Conservation (phyloP, 1,140 invertebrate species). For the Aphidius ervi region DNA sequence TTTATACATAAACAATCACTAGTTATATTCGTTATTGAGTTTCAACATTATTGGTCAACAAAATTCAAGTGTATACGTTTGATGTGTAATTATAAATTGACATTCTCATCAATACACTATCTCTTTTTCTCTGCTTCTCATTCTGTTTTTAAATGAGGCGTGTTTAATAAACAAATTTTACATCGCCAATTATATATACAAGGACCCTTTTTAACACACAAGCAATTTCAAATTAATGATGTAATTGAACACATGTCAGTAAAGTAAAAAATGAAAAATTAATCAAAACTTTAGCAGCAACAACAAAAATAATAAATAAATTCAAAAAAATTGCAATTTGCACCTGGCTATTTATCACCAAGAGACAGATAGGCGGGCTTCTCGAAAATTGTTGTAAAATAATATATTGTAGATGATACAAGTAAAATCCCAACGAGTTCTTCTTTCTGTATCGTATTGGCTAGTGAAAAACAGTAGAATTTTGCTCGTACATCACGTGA, state of each 20-base stretch:
- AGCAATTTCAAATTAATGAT: neutral
- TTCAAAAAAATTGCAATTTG: constrained; percentile 6
- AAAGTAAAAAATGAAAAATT: neutral
- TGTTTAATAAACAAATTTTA: constrained; percentile 21
- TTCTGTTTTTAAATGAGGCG: neutral
- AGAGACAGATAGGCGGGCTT: constrained; percentile 18
- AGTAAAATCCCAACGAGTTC: constrained; percentile 24
- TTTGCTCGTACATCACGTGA: constrained; percentile 24
- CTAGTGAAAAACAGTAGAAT: constrained; percentile 18
- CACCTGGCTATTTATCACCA: constrained; percentile 16
- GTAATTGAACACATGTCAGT: neutral
- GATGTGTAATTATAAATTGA: neutral
- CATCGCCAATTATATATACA: constrained; percentile 17
- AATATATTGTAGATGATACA: constrained; percentile 17
- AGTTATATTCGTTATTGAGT: too few species aligned
- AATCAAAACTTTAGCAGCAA: neutral
- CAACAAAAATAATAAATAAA: neutral
- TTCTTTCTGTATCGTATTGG: constrained; percentile 16
- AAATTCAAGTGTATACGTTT: constrained; percentile 11
- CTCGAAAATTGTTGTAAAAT: constrained; percentile 28
- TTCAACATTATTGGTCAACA: too few species aligned
- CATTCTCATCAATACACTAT: too few species aligned
- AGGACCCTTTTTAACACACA: constrained; percentile 1
- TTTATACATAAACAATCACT: neutral
- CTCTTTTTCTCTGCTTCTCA: too few species aligned